These are phyloP conservation scores for Aptenodytes patagonicus DNA, from an alignment of 2,113 vertebrate species.

Conservation along the genomic window DNA sequence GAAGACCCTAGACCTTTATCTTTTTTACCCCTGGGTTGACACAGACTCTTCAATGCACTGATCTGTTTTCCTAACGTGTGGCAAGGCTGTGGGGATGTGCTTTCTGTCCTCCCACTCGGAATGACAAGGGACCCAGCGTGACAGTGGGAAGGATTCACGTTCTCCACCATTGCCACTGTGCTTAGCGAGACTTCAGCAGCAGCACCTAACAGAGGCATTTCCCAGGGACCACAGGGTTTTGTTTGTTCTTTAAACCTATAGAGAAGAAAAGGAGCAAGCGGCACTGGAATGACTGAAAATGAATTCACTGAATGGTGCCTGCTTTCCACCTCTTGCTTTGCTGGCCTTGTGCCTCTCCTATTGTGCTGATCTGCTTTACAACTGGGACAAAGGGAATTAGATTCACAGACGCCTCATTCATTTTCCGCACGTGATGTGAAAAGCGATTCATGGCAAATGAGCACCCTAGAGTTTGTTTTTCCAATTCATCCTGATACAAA, in stretches of 20 bases:
- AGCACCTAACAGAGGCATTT: slow-evolving; percentile 1
- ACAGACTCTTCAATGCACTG: not conserved
- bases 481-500: slow-evolving; percentile 45
- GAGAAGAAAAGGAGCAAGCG: slow-evolving; percentile 16
- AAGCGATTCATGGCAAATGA: slow-evolving; percentile 21
- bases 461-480: slow-evolving; percentile 38
- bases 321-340: slow-evolving; percentile 44
- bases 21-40: not conserved
- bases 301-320: slow-evolving; percentile 21
- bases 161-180: not conserved
- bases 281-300: slow-evolving; percentile 14
- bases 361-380: slow-evolving; percentile 42
- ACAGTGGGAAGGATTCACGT: not conserved
- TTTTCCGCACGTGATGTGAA: slow-evolving; percentile 28
- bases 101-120: not conserved
- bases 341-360: slow-evolving; percentile 51
- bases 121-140: not conserved
- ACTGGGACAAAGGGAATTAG: slow-evolving; percentile 55
- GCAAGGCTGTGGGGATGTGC: not conserved
- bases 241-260: slow-evolving; percentile 29
- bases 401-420: slow-evolving; percentile 32
- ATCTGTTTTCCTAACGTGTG: not conserved
- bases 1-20: not conserved
- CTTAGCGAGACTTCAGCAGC: not conserved
- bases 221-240: not conserved